Conservation (phyloP, 2,888 invertebrate species). For the Patella depressa region DNA sequence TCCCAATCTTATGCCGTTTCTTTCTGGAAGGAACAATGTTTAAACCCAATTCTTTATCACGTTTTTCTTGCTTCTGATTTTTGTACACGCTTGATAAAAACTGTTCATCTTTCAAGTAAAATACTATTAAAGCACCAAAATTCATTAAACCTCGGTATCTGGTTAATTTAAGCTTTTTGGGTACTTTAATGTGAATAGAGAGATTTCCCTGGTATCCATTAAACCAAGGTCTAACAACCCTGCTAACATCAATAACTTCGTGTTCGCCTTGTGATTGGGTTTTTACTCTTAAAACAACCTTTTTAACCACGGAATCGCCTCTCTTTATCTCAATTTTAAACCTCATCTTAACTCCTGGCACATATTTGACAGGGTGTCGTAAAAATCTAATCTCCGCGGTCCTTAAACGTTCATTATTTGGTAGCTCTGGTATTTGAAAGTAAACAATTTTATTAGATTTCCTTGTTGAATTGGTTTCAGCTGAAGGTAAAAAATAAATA, state of each 20-base stretch:
- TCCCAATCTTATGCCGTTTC: conserved; percentile 30
- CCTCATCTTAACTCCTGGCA: conserved; percentile 26
- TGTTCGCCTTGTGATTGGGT: conserved; percentile 32
- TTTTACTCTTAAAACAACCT: conserved; percentile 29
- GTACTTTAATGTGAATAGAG: conserved; percentile 33
- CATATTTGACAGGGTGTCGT: conserved; percentile 26
- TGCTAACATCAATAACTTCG: conserved; percentile 45
- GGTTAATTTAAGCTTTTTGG: conserved; percentile 21
- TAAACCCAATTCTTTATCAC: not conserved
- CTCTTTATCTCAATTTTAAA: conserved; percentile 36
- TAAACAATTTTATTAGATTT: conserved; percentile 11
- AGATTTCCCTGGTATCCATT: conserved; percentile 50
- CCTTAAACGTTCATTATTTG: conserved; percentile 47
- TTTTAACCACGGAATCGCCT: conserved; percentile 29
- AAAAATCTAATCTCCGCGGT: conserved; percentile 57
- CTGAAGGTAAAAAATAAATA: not conserved
- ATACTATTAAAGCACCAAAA: conserved; percentile 32
- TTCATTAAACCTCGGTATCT: not conserved
- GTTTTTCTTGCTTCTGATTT: conserved; percentile 23
- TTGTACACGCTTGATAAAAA: conserved; percentile 50
- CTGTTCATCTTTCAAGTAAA: conserved; percentile 47
- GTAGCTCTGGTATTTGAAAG: conserved; percentile 49
- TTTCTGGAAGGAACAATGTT: not conserved
- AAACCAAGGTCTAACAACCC: conserved; percentile 41
- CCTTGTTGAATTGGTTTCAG: not conserved